These are phyloP conservation scores for Drosophila arawakana DNA, from an alignment of 1,140 invertebrate species.

Conservation along the genomic window DNA sequence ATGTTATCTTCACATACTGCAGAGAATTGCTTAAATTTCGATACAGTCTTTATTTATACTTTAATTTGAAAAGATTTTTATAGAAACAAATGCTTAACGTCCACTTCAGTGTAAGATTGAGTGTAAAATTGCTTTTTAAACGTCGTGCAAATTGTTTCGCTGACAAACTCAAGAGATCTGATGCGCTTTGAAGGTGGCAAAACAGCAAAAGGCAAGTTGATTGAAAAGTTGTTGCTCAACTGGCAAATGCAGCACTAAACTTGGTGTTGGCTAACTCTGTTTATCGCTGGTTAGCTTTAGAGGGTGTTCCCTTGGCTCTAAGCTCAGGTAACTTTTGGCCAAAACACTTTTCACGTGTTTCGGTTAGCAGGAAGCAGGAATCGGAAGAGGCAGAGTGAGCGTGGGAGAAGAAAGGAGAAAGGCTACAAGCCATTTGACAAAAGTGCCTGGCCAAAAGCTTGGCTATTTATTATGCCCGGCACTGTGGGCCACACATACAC, in stretches of 20 bases:
- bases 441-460: slow-evolving; percentile 72
- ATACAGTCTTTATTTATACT: not conserved
- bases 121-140: slow-evolving; percentile 41
- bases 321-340: slow-evolving; percentile 50
- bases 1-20: not conserved
- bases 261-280: slow-evolving; percentile 16
- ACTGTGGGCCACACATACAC: slow-evolving; percentile 46
- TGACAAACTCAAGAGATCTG: slow-evolving; percentile 32
- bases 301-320: slow-evolving; percentile 9
- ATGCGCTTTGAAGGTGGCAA: slow-evolving; percentile 19
- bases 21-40: not conserved
- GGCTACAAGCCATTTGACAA: slow-evolving; percentile 73
- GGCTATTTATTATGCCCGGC: slow-evolving; percentile 74
- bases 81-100: not conserved
- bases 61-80: not conserved
- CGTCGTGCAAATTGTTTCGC: slow-evolving; percentile 37
- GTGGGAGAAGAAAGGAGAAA: not conserved
- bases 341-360: slow-evolving; percentile 75
- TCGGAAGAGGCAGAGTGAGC: no score
- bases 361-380: slow-evolving; percentile 3
- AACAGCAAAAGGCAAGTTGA: slow-evolving; percentile 55
- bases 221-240: slow-evolving; percentile 67
- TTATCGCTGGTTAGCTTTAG: slow-evolving; percentile 14
- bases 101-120: slow-evolving; percentile 15
- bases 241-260: slow-evolving; percentile 19